Base-by-base conservation (phyloP, 2,113 vertebrate species). In the Petaurus breviceps region DNA sequence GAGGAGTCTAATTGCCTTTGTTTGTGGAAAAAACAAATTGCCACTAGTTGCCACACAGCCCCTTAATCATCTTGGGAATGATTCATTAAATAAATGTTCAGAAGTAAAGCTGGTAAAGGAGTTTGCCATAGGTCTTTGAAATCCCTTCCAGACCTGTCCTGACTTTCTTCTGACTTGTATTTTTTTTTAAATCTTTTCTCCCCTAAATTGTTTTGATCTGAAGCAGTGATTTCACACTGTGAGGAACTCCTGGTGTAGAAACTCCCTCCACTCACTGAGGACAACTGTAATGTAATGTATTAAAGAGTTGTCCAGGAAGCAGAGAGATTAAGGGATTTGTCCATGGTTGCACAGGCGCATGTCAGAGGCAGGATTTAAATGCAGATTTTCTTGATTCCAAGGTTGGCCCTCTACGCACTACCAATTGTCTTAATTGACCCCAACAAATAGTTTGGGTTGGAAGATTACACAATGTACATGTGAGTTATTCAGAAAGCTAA, bases 21-120 rank as follows among this genome's bases (percentile, higher is more conserved):
- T 92, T 89, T 57, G 53, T 1, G n/a, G 92, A 23, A 19, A 28
- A 95, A 94, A 91, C 68, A 94, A 95, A 94, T n/a, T 47, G 61
- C 92, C 97, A 51, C 93, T 94, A 26, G 54, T 90, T 96, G 49
- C 53, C 22, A 89, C 94, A 54, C 1, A 49, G 28, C n/a, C 61
- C 2, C 91, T 95, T 91, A 47, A 96, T 94, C 84, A 92, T 43
- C 16, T 19, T n/a, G 37, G 12, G 16, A 24, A 14, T 54, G 10
- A 51, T 95, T 89, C 77, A 49, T 0, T 1, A 61, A 90, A 92
- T 94, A 92, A 96, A 92, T 37, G 43, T 11, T 84, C 47, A 84
- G 31, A 94, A 92, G 37, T 47, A 28, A 10, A 94, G 43, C 25
- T 55, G 28, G 25, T 90, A 26, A 68, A 95, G 12, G 53, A 28